Evolutionary conservation across 2,888 invertebrate genomes (phyloP), one percentile per base, ranked within the genome.

Genomic region (Acheta domesticus): DNA sequence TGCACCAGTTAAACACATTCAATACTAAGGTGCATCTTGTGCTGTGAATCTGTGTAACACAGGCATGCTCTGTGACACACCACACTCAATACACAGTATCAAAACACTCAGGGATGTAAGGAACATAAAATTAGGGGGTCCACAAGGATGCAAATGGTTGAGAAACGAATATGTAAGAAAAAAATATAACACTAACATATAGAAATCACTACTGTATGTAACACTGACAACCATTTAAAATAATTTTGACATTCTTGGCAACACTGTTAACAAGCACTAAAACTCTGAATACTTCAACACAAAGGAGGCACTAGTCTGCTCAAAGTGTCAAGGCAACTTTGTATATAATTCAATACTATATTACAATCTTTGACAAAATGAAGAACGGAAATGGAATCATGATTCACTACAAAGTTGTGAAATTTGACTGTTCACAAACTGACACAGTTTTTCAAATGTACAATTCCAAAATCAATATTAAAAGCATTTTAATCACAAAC

Each of bases 161-260:
- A 62, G 16, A 62, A 62, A 62, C 62, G 12, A 62, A 62, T n/a
- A 62, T 11, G n/a, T 11, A 62, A 36, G 36, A 8, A 36, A 36
- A 36, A 62, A 62, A 62, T n/a, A 62, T 62, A 62, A 62, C 62
- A 62, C 14, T n/a, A 62, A 62, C 62, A 62, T 62, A 11, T 62
- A 62, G 62, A 62, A 62, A 62, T 62, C 62, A 62, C 62, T 62
- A 62, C 62, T 62, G 62, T 62, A 62, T 62, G 62, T 62, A 62
- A 62, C 62, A 62, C n/a, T 62, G 14, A 62, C 62, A 62, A 62
- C 14, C 62, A 62, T 62, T 62, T 19, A 62, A 62, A 62, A 14
- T 19, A 62, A 62, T 62, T 62, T 62, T 62, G 62, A 62, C 62
- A 62, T 62, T 62, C 14, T 62, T 62, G n/a, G 62, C 62, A 62